Base-by-base conservation (phyloP, 2,113 vertebrate genomes). In the Phalacrocorax pelagicus region DNA sequence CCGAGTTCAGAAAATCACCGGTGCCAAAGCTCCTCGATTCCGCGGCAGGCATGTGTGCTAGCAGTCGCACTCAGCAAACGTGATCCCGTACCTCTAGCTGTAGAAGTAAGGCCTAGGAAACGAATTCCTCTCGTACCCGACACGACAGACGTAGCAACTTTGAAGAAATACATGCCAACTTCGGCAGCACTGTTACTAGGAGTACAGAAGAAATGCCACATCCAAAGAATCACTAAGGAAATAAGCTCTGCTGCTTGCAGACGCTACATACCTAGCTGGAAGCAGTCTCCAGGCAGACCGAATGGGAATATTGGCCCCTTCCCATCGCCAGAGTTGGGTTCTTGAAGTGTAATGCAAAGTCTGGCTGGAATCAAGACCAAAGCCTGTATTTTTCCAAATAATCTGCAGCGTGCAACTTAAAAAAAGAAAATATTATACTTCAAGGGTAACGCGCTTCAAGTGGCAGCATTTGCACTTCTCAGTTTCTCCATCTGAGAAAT, bases 211-310 rank as follows among this genome's bases (percentile, higher is more conserved):
- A 59, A 84, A 12, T 47, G 84, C 38, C 84, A 65, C 89, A 20
- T 90, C 88, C 89, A 92, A 92, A 85, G 84, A 87, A 94, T 97
- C 91, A 8, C 92, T 81, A 51, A 80, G 94, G 91, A 92, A 91
- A 90, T 75, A n/a, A 79, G 70, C 89, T 77, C 70, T 87, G 78
- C 91, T 70, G 81, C 86, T 80, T 7, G 10, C 96, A 94, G 94
- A 59, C 79, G 16, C 71, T 70, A 17, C 94, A 74, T 26, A 51
- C 65, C 81, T 80, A 22, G 7, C 77, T 44, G 95, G 71, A 12
- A 89, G 91, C 81, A 5, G 70, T 24, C 84, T 80, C 92, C 78
- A 55, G 81, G 78, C 94, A 79, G 54, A 46, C 20, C 0, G 1
- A 87, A 15, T 1, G 63, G 91, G 84, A 67, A 91, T 87, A 70